Conservation (phyloP, 2,888 invertebrate species). For the Eurytoma adleriae region DNA sequence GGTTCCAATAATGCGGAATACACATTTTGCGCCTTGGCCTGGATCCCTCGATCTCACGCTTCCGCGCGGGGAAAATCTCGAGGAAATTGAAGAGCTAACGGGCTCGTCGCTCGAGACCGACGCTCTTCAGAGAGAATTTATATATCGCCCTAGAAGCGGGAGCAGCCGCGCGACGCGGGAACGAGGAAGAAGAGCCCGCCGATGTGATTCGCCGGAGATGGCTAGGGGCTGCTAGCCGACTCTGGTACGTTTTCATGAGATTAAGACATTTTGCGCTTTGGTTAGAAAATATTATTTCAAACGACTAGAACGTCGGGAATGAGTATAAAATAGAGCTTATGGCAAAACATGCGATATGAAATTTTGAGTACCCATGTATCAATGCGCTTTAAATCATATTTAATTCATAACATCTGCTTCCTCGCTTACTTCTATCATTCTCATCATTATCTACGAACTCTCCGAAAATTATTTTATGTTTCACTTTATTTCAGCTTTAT, state of each 20-base stretch:
- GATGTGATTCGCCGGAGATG: neutral
- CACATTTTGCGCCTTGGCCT: neutral
- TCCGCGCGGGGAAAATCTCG: conserved; percentile 33
- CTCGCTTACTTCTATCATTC: too few relatives aligned
- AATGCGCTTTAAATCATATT: too few relatives aligned
- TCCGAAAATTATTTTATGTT: neutral
- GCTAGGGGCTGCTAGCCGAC: neutral
- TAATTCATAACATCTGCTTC: too few relatives aligned
- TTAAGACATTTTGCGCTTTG: too few relatives aligned
- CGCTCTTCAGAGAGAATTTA: conserved; percentile 26
- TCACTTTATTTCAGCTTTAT: neutral
- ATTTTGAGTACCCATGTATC: too few relatives aligned
- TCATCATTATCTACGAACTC: neutral
- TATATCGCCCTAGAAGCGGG: neutral
- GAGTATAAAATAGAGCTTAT: too few relatives aligned
- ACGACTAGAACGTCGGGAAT: too few relatives aligned
- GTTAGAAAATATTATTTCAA: too few relatives aligned
- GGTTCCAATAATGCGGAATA: conserved; percentile 31
- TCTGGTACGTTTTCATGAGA: too few relatives aligned
- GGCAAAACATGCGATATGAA: neutral
- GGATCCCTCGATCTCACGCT: conserved; percentile 4
- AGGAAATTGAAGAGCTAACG: conserved; percentile 54
- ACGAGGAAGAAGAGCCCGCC: neutral
- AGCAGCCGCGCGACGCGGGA: neutral
- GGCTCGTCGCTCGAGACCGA: conserved; percentile 16